phyloP scores from a whole-genome alignment of 2,888 invertebrate species.

The Amphimallon solstitiale region DNA sequence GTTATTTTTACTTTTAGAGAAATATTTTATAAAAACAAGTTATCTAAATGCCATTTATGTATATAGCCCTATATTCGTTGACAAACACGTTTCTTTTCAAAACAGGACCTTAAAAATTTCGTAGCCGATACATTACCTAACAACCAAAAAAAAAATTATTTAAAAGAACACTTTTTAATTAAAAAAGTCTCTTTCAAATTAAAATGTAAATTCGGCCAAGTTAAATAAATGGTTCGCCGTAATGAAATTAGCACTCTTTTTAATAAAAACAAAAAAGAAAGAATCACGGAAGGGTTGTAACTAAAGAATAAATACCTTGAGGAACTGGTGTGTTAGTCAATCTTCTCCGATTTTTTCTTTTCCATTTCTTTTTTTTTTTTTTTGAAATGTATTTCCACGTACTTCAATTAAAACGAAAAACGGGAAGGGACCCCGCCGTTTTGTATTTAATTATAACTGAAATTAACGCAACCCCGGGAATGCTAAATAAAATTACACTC shows the following conservation, averaged over 20 bases:
- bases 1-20: no score
- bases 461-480: conserved; percentile 51
- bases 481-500: conserved; percentile 51
- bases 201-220: conserved; percentile 37
- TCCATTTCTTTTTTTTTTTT: conserved; percentile 44
- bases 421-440: conserved; percentile 43
- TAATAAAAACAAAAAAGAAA: conserved; percentile 36
- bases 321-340: conserved; percentile 36
- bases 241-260: conserved; percentile 41
- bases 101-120: background rate
- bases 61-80: no score
- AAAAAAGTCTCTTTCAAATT: conserved; percentile 36
- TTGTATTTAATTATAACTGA: conserved; percentile 51
- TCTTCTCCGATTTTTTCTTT: conserved; percentile 36
- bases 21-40: no score
- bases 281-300: conserved; percentile 38
- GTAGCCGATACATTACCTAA: conserved; percentile 14
- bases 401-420: conserved; percentile 49
- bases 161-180: conserved; percentile 36
- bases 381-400: conserved; percentile 44
- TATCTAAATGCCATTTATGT: no score
- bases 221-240: conserved; percentile 36
- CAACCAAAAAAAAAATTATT: conserved; percentile 19
- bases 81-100: no score
- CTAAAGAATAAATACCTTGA: conserved; percentile 37